Base-by-base conservation (phyloP, 2,113 vertebrate genomes). In the Apus apus region DNA sequence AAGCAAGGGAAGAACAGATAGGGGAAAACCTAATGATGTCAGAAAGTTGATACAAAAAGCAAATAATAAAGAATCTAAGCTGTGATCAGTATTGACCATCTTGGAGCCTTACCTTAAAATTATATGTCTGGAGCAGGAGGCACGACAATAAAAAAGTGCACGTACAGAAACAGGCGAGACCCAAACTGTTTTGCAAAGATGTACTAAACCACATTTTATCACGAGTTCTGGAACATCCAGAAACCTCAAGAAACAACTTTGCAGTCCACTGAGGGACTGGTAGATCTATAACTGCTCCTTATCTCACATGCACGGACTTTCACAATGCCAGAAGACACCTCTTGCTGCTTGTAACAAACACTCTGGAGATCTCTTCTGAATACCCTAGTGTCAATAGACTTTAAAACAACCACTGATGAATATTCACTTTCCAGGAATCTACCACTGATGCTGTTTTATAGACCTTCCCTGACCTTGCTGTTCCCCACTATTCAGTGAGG, bases 381-480 rank as follows among this genome's bases (percentile, higher is more conserved):
- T 32, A 66, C 17, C 21, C 5, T 50, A 25, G 22, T 50, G 11
- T 73, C 34, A 73, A 19, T 66, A 54, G 11, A 36, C 18, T 32
- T 48, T 21, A 45, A 57, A 70, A 64, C n/a, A 30, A 56, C 12
- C 26, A 12, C 30, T 68, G 12, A 48, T 17, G 12, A 32, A 4
- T 16, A 36, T 32, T n/a, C 43, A 3, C n/a, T 36, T 67, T 45
- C 38, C 34, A 57, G 7, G 11, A 84, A 20, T 43, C n/a, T 73
- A 13, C 26, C 43, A 12, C 13, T 43, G 15, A n/a, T 50, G 9
- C 23, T 16, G 7, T 2, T 58, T 62, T 61, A 2, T 21, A 27
- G 9, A n/a, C 5, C 9, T 66, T 45, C 13, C 15, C 18, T 4
- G 2, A 34, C 45, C 15, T 11, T 23, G 4, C 3, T 5, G 2